phyloP scores from a whole-genome alignment of 2,888 invertebrate species.

The Lasioglossum vierecki region DNA sequence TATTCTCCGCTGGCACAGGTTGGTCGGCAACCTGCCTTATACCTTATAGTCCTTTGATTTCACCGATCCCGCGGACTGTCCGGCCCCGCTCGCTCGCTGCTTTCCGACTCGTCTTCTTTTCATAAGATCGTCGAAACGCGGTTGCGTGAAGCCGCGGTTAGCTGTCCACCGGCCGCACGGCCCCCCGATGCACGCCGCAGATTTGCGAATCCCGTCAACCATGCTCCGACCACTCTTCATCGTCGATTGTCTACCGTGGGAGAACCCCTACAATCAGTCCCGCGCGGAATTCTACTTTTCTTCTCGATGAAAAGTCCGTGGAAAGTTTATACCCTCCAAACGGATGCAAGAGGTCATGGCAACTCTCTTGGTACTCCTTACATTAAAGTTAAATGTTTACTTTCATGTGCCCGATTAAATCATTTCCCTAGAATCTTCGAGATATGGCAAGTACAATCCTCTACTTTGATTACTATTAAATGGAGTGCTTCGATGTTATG shows the following conservation, averaged over 20 bases:
- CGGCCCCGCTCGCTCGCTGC: slow-evolving; percentile 35
- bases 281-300: background rate
- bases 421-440: background rate
- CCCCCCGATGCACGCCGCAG: slow-evolving; percentile 14
- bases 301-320: background rate
- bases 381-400: background rate
- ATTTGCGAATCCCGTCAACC: slow-evolving; percentile 18
- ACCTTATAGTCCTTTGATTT: slow-evolving; percentile 74
- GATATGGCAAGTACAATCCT: background rate
- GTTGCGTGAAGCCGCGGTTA: slow-evolving; percentile 38
- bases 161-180: background rate
- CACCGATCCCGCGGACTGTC: slow-evolving; percentile 68
- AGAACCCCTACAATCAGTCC: background rate
- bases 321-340: background rate
- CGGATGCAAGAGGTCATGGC: background rate
- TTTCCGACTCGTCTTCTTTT: slow-evolving; percentile 60
- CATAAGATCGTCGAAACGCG: slow-evolving; percentile 55
- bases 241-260: slow-evolving; percentile 1
- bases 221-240: background rate
- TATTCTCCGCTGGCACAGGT: slow-evolving; percentile 73
- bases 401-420: background rate
- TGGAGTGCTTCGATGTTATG: background rate
- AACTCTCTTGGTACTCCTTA: background rate
- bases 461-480: background rate
- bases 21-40: slow-evolving; percentile 65